phyloP scores from a whole-genome alignment of 2,797 vertebrate species.

The Chiloscyllium punctatum region DNA sequence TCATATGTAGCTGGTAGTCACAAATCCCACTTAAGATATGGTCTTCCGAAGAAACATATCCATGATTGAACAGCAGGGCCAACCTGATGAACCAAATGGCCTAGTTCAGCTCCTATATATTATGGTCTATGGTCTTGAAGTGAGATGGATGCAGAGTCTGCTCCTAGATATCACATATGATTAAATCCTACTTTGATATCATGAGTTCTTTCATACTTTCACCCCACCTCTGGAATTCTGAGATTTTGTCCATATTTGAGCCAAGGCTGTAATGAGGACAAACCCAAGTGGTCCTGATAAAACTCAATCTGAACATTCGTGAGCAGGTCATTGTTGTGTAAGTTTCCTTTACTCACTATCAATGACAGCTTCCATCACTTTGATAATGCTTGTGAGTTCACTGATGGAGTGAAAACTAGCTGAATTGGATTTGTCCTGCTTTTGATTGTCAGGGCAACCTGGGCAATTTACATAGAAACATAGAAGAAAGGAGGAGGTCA shows the following conservation, averaged over 20 bases:
- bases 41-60: no score
- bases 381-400: background rate
- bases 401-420: background rate
- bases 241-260: no score
- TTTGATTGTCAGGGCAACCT: background rate
- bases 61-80: no score
- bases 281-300: background rate
- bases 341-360: background rate
- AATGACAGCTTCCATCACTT: background rate
- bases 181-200: background rate
- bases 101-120: no score
- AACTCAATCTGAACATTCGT: background rate
- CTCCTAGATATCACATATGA: background rate
- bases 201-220: no score
- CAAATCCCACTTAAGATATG: background rate
- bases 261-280: background rate
- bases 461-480: background rate
- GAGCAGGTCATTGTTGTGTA: background rate
- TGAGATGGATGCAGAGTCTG: no score
- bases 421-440: background rate
- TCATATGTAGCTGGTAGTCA: background rate
- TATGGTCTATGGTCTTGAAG: no score
- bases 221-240: no score
- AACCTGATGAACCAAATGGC: no score
- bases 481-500: no score